phyloP scores from a whole-genome alignment of 2,113 vertebrate genomes.

The Thermophis baileyi region DNA sequence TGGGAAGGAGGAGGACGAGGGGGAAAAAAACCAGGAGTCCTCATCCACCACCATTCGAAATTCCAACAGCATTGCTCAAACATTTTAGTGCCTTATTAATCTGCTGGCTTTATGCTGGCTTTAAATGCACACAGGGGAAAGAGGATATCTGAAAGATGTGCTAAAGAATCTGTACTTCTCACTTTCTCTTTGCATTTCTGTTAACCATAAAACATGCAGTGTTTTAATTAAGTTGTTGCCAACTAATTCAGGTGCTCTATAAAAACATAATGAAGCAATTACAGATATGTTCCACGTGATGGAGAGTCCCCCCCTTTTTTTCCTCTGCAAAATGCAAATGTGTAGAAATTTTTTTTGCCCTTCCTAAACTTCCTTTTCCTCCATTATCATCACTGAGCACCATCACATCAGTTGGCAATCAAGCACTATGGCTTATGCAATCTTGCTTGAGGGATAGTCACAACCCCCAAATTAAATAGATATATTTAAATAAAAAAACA shows the following conservation, averaged over 20 bases:
- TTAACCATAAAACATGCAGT: slow-evolving; percentile 47
- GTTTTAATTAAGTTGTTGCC: slow-evolving; percentile 62
- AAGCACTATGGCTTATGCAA: background rate
- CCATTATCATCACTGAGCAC: background rate
- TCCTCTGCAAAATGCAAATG: slow-evolving; percentile 44
- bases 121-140: slow-evolving; percentile 34
- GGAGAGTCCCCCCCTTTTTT: slow-evolving; percentile 13
- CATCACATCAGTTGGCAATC: background rate
- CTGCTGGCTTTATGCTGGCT: slow-evolving; percentile 42
- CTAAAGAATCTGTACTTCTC: slow-evolving; percentile 25
- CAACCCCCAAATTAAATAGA: background rate
- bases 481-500: background rate
- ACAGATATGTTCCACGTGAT: slow-evolving; percentile 51
- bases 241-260: slow-evolving; percentile 59
- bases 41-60: slow-evolving; percentile 7
- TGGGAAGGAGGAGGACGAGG: background rate
- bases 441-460: background rate
- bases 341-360: background rate
- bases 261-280: slow-evolving; percentile 67
- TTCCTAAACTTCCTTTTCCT: background rate
- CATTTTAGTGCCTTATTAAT: slow-evolving; percentile 44
- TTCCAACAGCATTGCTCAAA: slow-evolving; percentile 29
- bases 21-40: background rate
- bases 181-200: slow-evolving; percentile 44
- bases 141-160: slow-evolving; percentile 43